Evolutionary conservation across 2,113 vertebrate species (phyloP).

Genomic region (Nematolebias whitei): DNA sequence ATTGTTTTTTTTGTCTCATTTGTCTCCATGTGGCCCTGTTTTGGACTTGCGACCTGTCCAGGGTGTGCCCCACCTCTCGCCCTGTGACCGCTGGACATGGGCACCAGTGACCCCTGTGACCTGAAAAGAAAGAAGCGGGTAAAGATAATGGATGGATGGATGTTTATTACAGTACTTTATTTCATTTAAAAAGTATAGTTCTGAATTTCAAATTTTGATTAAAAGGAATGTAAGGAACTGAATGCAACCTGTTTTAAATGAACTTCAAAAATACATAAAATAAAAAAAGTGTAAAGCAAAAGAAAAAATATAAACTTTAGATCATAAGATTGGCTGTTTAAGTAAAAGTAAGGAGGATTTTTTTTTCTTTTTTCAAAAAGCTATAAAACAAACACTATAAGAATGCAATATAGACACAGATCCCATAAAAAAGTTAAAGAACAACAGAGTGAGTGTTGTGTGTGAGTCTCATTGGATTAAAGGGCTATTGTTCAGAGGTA

Average conservation of each 20-base stretch:
- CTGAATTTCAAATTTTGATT: background rate
- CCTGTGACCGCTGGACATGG: too few species aligned
- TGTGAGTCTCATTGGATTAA: slow-evolving; percentile 81
- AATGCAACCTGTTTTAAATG: background rate
- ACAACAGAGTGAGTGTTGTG: slow-evolving; percentile 24
- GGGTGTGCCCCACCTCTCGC: too few species aligned
- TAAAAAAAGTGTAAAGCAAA: background rate
- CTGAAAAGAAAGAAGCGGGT: too few species aligned
- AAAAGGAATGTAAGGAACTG: slow-evolving; percentile 2
- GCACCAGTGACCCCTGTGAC: too few species aligned
- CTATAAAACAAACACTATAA: background rate
- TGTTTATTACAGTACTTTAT: too few species aligned
- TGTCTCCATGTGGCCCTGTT: too few species aligned
- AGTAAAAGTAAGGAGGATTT: background rate
- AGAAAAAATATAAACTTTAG: background rate
- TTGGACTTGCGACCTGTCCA: too few species aligned
- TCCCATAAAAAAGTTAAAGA: slow-evolving; percentile 14
- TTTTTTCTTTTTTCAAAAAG: background rate
- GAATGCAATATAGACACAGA: slow-evolving; percentile 10
- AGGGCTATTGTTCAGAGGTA: slow-evolving; percentile 86
- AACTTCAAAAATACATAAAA: background rate
- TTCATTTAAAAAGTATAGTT: background rate
- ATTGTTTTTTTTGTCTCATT: too few species aligned
- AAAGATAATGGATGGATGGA: too few species aligned
- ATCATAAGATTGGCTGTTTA: background rate